Conservation (phyloP, 2,113 vertebrate species). For the Brienomyrus longianalis region DNA sequence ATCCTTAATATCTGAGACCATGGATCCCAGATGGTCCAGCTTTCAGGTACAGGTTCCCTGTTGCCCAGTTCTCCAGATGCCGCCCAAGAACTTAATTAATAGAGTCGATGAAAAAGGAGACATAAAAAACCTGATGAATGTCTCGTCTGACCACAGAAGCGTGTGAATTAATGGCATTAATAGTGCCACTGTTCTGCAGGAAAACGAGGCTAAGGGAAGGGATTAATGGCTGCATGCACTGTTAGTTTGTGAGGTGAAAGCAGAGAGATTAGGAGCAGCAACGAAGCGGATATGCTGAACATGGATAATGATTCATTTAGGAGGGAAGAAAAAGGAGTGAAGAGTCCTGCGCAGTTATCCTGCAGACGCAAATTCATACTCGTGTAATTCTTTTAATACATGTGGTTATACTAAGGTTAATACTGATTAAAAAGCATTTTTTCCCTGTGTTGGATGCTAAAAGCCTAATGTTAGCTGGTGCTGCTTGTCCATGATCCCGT, state of each 20-base stretch:
- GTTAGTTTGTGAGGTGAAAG: slow-evolving; percentile 11
- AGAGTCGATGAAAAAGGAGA: slow-evolving; percentile 27
- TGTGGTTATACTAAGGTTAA: slow-evolving; percentile 5
- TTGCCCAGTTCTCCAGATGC: background rate
- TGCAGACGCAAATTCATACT: background rate
- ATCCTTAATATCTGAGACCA: slow-evolving; percentile 43
- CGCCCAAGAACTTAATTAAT: background rate
- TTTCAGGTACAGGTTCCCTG: background rate
- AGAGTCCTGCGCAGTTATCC: background rate
- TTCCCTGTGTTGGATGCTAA: background rate
- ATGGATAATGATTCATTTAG: slow-evolving; percentile 22
- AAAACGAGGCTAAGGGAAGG: slow-evolving; percentile 7
- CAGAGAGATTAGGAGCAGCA: slow-evolving; percentile 8
- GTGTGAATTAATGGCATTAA: background rate
- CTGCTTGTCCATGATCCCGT: background rate
- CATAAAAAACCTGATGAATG: slow-evolving; percentile 30
- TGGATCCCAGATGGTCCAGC: slow-evolving; percentile 8
- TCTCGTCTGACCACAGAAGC: slow-evolving; percentile 8
- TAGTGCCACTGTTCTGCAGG: background rate
- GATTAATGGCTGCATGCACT: slow-evolving; percentile 13
- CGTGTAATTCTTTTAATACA: background rate
- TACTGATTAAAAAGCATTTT: background rate
- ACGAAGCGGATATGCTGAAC: slow-evolving; percentile 20
- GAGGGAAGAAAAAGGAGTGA: slow-evolving; percentile 11
- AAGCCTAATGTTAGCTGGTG: background rate